Conservation (phyloP, 2,113 vertebrate species). For the Variabilichromis moorii region DNA sequence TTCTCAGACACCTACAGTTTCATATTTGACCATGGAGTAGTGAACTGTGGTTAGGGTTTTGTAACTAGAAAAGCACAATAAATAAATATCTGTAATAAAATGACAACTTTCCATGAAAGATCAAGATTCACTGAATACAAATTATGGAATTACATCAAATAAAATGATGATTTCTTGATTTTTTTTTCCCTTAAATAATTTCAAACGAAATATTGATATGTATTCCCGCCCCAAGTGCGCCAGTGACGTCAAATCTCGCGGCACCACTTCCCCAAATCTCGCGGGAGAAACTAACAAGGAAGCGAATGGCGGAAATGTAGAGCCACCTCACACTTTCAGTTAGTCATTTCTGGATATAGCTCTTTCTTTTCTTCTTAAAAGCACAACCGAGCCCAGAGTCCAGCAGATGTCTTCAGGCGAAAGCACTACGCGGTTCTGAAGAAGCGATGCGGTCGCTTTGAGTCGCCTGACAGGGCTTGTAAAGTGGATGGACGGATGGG, state of each 20-base stretch:
- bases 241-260: conserved; percentile 20
- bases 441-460: not conserved
- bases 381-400: not conserved
- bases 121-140: not conserved
- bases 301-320: conserved; percentile 43
- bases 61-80: not conserved
- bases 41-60: not conserved
- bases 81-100: not conserved
- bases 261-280: not conserved
- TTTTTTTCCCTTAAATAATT: accelerated
- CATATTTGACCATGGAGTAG: not conserved
- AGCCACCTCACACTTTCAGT: conserved; percentile 26
- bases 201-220: not conserved
- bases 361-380: not conserved
- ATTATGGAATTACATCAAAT: not conserved
- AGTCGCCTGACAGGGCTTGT: not conserved
- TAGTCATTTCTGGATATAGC: not conserved
- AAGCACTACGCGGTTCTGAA: not conserved
- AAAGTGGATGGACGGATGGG: conserved; percentile 5
- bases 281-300: conserved; percentile 31
- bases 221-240: not conserved
- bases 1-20: not conserved
- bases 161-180: not conserved
- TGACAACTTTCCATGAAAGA: not conserved
- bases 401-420: not conserved